A percentile compares a stretch with the other conserved stretches of the same genome.
Evolutionary conservation across 2,113 vertebrate species (phyloP).

Genomic region (Vimba vimba): DNA sequence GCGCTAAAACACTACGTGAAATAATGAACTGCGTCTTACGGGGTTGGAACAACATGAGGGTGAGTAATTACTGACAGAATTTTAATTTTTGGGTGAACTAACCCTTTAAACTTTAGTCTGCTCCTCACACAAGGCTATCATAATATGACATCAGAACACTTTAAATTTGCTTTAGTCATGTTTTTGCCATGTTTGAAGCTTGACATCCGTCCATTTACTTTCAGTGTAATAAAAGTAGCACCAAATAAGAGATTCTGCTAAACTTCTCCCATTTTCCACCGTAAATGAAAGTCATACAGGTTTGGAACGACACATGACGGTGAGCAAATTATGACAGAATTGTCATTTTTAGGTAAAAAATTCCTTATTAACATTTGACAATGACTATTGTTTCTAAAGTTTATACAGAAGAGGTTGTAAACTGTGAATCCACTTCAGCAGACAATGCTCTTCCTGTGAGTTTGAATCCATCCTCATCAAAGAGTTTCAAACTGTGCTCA

Average conservation of each 20-base stretch:
- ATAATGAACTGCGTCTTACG: no score
- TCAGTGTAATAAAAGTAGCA: background rate
- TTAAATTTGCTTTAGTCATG: no score
- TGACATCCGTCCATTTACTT: background rate
- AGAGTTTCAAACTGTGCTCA: background rate
- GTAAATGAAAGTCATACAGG: background rate
- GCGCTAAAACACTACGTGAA: no score
- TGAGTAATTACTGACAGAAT: no score
- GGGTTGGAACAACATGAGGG: no score
- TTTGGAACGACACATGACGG: background rate
- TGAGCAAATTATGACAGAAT: background rate
- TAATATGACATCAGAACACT: no score
- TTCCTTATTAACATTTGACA: background rate
- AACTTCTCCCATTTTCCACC: background rate
- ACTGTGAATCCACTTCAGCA: background rate
- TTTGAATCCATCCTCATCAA: background rate
- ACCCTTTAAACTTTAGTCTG: no score
- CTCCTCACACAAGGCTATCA: no score
- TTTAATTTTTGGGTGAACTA: no score
- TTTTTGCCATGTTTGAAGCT: background rate
- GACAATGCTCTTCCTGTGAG: background rate
- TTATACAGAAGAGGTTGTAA: no score
- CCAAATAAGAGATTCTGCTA: background rate
- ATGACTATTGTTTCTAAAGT: background rate
- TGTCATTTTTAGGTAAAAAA: background rate